Conservation (phyloP, 2,113 vertebrate genomes). For the Mesoclemmys tuberculata region DNA sequence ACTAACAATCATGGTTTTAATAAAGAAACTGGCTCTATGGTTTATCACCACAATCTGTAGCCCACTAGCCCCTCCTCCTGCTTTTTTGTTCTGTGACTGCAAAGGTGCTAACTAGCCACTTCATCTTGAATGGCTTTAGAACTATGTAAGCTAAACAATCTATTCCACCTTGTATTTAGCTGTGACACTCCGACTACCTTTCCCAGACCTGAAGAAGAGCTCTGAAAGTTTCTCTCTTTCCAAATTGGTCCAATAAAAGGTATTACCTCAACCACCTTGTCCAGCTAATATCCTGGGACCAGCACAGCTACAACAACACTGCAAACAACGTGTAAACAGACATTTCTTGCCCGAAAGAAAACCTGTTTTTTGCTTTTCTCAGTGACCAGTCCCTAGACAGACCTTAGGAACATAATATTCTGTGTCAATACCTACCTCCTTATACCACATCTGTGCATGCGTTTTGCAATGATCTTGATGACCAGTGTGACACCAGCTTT, state of each 20-base stretch:
- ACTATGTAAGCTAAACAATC: neutral
- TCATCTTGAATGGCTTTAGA: neutral
- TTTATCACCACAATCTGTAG: neutral
- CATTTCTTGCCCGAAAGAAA: neutral
- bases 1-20: neutral
- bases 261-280: neutral
- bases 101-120: neutral
- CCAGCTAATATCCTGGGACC: neutral
- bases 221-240: neutral
- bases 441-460: neutral
- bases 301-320: neutral
- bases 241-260: neutral
- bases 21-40: neutral
- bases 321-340: neutral
- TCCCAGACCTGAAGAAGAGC: neutral
- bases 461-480: neutral
- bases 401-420: neutral
- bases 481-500: neutral
- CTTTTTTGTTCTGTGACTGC: neutral
- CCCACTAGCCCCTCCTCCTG: neutral
- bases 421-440: neutral
- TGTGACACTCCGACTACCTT: neutral
- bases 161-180: neutral
- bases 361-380: neutral
- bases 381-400: neutral